Base-by-base conservation (phyloP, 2,888 invertebrate genomes). In the Diarsia dahlii region DNA sequence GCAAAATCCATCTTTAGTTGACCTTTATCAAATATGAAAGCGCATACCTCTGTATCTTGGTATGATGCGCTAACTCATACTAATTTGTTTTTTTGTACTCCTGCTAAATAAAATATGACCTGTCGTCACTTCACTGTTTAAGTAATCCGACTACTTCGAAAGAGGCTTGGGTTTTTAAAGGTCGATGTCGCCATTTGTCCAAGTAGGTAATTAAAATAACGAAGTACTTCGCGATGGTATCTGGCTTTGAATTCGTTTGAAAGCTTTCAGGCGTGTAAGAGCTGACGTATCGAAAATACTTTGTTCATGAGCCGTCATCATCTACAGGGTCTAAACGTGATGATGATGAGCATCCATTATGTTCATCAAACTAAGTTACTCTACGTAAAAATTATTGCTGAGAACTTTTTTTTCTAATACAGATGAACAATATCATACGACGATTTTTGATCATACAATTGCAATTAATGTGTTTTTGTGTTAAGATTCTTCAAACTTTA, bases 21-120 rank as follows among this genome's bases (percentile, higher is more conserved):
- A 83, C 84, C 80, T 81, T 83, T 83, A 72, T 65, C 64, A 69
- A 71, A 83, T 78, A 69, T 78, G 83, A 81, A 83, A 83, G 67
- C 78, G 65, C 28, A 63, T 52, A 68, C 70, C 78, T 71, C 39
- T 82, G 45, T 56, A 50, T 20, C 48, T 75, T 75, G 23, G 82
- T 56, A 56, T 60, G 60, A 70, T 70, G 69, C 69, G 82, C 80
- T 80, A 82, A 82, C 78, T 71, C 39, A 58, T 68, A 82, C 70
- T 82, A 77, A 77, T 82, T 70, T 56, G 50, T 70, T 48, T 50
- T 56, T 82, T 63, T 70, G 76, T 82, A 71, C 80, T 84, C 60
- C 65, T 28, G 56, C 54, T 77, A 62, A 66, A 67, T 76, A 82
- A 70, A 50, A 62, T 72, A 82, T 71, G 18, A 34, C 52, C 54